These are phyloP conservation scores for Ellobium chinense DNA, from an alignment of 2,888 invertebrate species.

Conservation along the genomic window DNA sequence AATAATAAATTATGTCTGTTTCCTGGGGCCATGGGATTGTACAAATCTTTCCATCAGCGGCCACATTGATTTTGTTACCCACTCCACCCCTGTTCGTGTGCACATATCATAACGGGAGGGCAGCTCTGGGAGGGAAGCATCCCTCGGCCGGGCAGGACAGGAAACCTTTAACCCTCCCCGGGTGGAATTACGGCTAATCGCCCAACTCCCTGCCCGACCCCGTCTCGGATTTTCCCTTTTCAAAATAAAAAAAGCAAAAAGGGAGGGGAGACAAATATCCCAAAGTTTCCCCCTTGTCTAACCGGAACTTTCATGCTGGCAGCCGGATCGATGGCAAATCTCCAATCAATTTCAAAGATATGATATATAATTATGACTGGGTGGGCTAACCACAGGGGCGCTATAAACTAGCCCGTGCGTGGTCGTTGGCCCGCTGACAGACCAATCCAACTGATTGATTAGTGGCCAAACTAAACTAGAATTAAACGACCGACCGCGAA, in stretches of 20 bases:
- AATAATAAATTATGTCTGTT: not conserved
- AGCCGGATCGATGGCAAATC: slow-evolving; percentile 36
- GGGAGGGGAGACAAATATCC: slow-evolving; percentile 7
- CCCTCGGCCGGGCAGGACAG: not conserved
- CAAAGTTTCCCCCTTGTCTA: slow-evolving; percentile 17
- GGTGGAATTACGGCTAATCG: slow-evolving; percentile 42
- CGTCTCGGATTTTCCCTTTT: slow-evolving; percentile 5
- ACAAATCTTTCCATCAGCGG: not conserved
- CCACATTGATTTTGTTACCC: slow-evolving; percentile 26
- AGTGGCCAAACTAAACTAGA: slow-evolving; percentile 31
- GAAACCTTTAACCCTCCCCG: slow-evolving; percentile 29
- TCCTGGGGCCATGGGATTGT: slow-evolving; percentile 1
- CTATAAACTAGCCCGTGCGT: not conserved
- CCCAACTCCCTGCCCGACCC: slow-evolving; percentile 20
- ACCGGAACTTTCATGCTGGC: slow-evolving; percentile 5
- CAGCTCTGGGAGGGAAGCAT: no score
- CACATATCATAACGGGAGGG: slow-evolving; percentile 24
- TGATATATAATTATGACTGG: slow-evolving; percentile 45
- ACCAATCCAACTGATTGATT: slow-evolving; percentile 40
- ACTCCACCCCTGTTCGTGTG: not conserved
- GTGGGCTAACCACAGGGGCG: slow-evolving; percentile 2
- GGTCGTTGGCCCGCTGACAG: slow-evolving; percentile 10
- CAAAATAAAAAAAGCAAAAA: no score
- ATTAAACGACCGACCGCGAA: slow-evolving; percentile 35
- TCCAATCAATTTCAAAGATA: slow-evolving; percentile 47